phyloP scores from a whole-genome alignment of 2,113 vertebrate genomes.

The Anoura caudifer region DNA sequence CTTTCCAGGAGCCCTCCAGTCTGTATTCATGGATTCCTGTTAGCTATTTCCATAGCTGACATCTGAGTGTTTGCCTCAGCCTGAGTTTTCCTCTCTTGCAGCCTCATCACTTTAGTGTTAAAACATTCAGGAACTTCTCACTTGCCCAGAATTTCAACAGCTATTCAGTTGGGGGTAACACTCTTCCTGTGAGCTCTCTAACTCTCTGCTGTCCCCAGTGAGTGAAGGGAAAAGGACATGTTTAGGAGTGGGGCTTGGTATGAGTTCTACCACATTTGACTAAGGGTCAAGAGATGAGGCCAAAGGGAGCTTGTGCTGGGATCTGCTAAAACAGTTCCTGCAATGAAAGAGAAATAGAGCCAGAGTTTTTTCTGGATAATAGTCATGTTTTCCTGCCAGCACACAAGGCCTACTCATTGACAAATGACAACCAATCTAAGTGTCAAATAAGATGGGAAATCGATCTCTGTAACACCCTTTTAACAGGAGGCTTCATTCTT shows the following conservation, averaged over 20 bases:
- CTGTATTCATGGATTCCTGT: background rate
- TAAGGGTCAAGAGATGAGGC: background rate
- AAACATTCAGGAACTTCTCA: background rate
- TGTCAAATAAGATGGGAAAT: background rate
- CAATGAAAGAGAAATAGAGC: background rate
- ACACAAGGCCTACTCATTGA: background rate
- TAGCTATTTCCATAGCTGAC: background rate
- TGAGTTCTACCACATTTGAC: background rate
- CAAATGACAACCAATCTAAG: background rate
- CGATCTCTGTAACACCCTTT: background rate
- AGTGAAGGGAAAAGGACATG: background rate
- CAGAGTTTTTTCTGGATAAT: background rate
- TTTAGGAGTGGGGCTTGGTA: background rate
- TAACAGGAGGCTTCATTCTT: slow-evolving; percentile 54
- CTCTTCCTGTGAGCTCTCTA: background rate
- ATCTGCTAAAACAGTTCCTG: background rate
- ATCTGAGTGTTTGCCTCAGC: background rate
- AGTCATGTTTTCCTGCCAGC: background rate
- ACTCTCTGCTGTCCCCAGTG: background rate
- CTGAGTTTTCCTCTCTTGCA: background rate
- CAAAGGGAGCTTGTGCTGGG: background rate
- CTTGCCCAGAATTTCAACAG: background rate
- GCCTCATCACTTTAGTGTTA: background rate
- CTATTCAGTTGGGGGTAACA: background rate
- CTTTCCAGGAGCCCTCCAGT: background rate